Evolutionary conservation across 1,140 invertebrate species (phyloP).

Genomic region (Pentalonia nigronervosa): DNA sequence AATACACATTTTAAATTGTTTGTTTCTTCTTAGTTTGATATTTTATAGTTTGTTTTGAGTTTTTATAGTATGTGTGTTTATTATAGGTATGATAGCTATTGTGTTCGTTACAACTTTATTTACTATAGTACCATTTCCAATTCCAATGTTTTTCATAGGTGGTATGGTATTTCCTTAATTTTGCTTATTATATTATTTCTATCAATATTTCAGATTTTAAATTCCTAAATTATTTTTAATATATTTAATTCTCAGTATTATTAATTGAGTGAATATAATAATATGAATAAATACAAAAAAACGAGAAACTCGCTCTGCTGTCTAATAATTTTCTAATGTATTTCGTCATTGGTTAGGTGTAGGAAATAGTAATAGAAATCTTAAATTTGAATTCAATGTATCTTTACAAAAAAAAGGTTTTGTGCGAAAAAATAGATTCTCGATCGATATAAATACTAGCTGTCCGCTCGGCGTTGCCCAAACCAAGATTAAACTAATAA

Average conservation of each 20-base stretch:
- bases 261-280: not conserved
- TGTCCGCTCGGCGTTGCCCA: too few relatives aligned
- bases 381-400: not conserved
- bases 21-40: not conserved
- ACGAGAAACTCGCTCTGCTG: not conserved
- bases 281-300: not conserved
- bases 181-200: not conserved
- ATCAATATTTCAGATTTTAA: not conserved
- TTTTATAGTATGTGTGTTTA: not conserved
- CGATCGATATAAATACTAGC: too few relatives aligned
- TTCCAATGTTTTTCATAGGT: not conserved
- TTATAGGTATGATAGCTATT: not conserved
- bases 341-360: not conserved
- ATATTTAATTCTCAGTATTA: not conserved
- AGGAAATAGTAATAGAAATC: not conserved
- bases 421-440: not conserved
- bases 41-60: too few relatives aligned
- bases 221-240: not conserved
- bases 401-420: not conserved
- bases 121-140: not conserved
- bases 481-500: too few relatives aligned
- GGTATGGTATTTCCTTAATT: not conserved
- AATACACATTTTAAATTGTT: not conserved
- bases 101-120: not conserved
- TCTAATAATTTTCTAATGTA: not conserved